Base-by-base conservation (phyloP, 2,797 vertebrate genomes). In the Anguilla marmorata region DNA sequence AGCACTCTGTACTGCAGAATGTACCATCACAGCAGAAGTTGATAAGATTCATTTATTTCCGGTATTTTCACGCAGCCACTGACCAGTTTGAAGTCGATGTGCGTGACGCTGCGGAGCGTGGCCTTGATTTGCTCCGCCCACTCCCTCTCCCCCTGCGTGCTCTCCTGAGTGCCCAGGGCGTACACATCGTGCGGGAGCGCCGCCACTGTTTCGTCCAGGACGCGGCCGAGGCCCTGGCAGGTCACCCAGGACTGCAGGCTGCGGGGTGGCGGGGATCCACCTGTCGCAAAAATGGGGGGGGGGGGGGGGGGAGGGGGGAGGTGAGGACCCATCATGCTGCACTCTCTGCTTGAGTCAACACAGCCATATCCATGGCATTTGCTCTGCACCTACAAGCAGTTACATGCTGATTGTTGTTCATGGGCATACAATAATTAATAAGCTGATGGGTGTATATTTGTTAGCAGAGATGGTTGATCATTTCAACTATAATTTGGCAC, bases 151-250 rank as follows among this genome's bases (percentile, higher is more conserved):
- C 96, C 95, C 88, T 97, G 96, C 5, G 96, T 94, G 91, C 96
- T 97, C 93, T 97, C 97, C 91, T 97, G 97, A 27, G 96, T 97
- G 56, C 97, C 97, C 48, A 97, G 88, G 4, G 96, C 96, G 0
- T 97, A 97, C 85, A 97, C 91, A 89, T 97, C 97, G 86, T 96
- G 95, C 52, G 97, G 94, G 63, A 97, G 89, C 58, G 93, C 90
- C 7, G 94, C 90, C 0, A 90, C 92, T 0, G 94, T 94, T 86
- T 96, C 96, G 33, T 97, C 97, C 1, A 94, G 95, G 66, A 95
- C 95, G 86, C 94, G 92, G 14, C 96, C 97, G 90, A 96, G 90
- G 91, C 96, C 96, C 24, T 94, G 95, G 90, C 95, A 96, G 63
- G 94, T 95, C 87, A 96, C 93, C 97, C 97, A 97, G 0, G 97